phyloP scores from a whole-genome alignment of 1,140 invertebrate species.

The Adelges cooleyi region DNA sequence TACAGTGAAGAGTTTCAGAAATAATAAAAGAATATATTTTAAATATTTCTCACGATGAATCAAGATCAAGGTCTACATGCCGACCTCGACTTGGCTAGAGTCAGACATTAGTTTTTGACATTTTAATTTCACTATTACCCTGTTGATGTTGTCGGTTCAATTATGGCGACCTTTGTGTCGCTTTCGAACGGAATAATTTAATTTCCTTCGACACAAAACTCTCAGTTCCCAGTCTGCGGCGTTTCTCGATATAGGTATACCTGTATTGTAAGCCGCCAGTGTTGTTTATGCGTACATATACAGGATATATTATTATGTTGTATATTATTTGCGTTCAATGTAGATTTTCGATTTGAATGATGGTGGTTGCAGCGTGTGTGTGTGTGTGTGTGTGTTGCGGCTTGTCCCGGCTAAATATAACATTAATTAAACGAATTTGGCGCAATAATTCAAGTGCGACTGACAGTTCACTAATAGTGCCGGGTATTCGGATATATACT shows the following conservation, averaged over 20 bases:
- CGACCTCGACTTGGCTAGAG: not conserved
- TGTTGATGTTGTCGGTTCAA: too few relatives aligned
- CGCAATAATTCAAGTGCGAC: constrained; percentile 28
- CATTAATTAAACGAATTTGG: constrained; percentile 28
- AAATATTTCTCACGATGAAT: not conserved
- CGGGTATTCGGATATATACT: constrained; percentile 17
- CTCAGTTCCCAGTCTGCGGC: not conserved
- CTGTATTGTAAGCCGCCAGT: not conserved
- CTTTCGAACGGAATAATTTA: constrained; percentile 2
- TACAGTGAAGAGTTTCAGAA: not conserved
- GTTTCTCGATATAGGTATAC: not conserved
- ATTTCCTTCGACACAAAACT: not conserved
- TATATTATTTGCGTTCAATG: not conserved
- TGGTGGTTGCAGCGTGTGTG: not conserved
- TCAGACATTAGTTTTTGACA: too few relatives aligned
- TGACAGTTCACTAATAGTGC: constrained; percentile 28
- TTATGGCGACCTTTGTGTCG: not conserved
- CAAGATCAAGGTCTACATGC: not conserved
- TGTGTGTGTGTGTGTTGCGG: not conserved
- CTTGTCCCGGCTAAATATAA: constrained; percentile 22
- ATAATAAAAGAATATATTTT: not conserved
- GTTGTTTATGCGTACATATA: not conserved
- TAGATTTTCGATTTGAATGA: constrained; percentile 24
- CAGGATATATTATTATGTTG: not conserved
- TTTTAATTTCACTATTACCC: too few relatives aligned